Evolutionary conservation across 2,888 invertebrate genomes (phyloP).

Genomic region (Adineta ricciae): DNA sequence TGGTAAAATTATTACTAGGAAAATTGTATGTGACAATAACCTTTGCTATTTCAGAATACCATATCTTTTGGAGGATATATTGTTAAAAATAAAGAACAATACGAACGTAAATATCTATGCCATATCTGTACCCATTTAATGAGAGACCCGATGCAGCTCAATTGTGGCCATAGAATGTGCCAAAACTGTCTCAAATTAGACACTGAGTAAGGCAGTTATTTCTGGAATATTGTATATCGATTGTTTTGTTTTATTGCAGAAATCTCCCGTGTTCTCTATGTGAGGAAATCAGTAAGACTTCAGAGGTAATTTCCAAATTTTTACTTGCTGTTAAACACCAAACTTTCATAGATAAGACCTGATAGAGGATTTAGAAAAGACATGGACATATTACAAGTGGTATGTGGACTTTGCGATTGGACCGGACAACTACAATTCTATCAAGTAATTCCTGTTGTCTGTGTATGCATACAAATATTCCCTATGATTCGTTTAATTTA

Average conservation of each 20-base stretch:
- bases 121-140: background rate
- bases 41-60: background rate
- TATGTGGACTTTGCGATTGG: background rate
- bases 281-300: background rate
- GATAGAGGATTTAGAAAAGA: background rate
- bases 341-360: background rate
- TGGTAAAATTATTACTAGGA: no score
- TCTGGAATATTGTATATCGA: background rate
- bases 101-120: background rate
- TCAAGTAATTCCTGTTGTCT: background rate
- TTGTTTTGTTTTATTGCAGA: background rate
- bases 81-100: background rate
- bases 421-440: background rate
- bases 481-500: background rate
- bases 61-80: background rate
- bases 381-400: background rate
- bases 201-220: background rate
- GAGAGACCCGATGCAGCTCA: background rate
- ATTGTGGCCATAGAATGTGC: background rate
- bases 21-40: no score
- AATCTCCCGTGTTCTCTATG: background rate
- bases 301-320: background rate
- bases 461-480: background rate
- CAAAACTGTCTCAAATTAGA: background rate
- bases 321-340: no score